Conservation (phyloP, 2,113 vertebrate genomes). For the Brienomyrus longianalis region DNA sequence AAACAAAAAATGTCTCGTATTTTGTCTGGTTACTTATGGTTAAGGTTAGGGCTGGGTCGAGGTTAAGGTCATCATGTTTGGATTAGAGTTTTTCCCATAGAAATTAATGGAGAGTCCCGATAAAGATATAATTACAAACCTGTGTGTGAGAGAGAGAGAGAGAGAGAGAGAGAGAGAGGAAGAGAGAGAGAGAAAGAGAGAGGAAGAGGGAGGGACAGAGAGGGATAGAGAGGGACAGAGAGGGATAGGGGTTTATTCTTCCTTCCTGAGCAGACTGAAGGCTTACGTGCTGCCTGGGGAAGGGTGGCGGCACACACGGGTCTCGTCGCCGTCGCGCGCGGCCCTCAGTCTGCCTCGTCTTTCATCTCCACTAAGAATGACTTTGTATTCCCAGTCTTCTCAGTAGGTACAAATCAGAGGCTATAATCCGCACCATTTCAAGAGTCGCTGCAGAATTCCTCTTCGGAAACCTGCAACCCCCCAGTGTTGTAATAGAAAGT, state of each 20-base stretch:
- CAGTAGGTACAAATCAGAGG: neutral
- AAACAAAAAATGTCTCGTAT: no score
- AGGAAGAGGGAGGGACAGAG: neutral
- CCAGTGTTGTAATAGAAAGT: neutral
- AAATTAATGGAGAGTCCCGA: no score
- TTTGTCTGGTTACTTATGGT: no score
- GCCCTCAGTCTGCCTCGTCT: neutral
- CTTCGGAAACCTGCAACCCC: neutral
- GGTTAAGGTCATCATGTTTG: no score
- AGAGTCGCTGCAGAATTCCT: neutral
- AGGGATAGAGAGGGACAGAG: neutral
- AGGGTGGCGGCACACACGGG: neutral
- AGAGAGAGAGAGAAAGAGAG: no score
- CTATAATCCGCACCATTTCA: neutral
- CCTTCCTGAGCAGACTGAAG: neutral
- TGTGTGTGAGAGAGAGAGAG: no score
- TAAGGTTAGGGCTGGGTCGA: no score
- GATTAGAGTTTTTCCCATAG: no score
- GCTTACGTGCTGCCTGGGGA: neutral
- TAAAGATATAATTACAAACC: no score
- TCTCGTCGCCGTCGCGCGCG: neutral
- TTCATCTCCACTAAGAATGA: neutral
- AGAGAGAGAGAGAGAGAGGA: no score
- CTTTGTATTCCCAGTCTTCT: neutral
- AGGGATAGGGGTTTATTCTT: neutral